Conservation (phyloP, 2,113 vertebrate genomes). For the Bucco capensis region DNA sequence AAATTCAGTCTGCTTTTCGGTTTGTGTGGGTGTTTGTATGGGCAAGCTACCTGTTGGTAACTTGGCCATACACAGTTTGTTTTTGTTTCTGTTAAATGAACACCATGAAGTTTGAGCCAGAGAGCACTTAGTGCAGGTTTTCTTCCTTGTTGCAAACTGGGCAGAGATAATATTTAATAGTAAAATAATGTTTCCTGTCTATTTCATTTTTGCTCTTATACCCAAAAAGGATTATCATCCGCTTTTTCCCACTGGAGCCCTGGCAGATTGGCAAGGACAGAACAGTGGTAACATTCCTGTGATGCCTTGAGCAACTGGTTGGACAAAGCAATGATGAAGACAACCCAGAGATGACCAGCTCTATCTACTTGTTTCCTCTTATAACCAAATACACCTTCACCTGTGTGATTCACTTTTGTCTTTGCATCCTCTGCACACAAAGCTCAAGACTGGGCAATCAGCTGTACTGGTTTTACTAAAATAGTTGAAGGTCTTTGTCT, state of each 20-base stretch:
- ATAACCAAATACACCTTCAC: neutral
- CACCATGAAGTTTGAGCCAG: neutral
- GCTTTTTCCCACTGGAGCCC: constrained; percentile 80
- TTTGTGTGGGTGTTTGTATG: no score
- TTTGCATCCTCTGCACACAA: neutral
- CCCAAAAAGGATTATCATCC: constrained; percentile 79
- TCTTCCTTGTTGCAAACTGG: neutral
- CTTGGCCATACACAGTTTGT: neutral
- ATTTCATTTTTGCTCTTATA: neutral
- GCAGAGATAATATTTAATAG: neutral
- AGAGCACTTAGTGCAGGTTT: neutral
- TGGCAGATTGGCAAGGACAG: constrained; percentile 91
- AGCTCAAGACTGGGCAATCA: neutral
- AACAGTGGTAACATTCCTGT: constrained; percentile 88
- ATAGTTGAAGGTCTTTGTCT: neutral
- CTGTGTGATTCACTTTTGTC: neutral
- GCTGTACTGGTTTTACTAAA: neutral
- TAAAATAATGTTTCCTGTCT: neutral
- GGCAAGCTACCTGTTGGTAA: neutral
- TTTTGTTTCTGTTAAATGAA: neutral
- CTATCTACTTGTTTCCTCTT: neutral
- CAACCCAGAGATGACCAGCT: neutral
- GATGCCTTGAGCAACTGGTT: neutral
- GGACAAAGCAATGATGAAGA: neutral
- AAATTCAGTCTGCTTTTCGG: neutral